phyloP scores from a whole-genome alignment of 2,113 vertebrate genomes.

The Chiloscyllium plagiosum region DNA sequence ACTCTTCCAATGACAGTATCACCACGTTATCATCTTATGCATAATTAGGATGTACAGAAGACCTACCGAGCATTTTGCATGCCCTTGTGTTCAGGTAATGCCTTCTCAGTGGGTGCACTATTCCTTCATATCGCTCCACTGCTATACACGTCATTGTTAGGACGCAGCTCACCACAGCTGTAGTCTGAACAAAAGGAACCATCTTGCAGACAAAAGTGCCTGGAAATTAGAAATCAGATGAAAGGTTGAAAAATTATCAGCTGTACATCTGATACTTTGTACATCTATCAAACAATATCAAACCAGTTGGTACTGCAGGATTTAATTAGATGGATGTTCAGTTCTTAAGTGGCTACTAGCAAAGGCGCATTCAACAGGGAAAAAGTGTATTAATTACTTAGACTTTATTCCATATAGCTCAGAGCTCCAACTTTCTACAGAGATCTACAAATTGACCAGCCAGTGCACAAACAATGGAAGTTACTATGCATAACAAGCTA shows the following conservation, averaged over 20 bases:
- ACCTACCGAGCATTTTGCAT: slow-evolving; percentile 65
- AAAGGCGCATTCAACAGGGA: not conserved
- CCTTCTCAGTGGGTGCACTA: slow-evolving; percentile 65
- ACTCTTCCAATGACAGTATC: too few relatives aligned
- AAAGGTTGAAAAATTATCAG: not conserved
- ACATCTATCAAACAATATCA: not conserved
- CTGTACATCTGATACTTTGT: not conserved
- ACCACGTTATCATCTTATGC: too few relatives aligned
- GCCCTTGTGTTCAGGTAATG: slow-evolving; percentile 64
- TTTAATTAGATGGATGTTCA: not conserved
- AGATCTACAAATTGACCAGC: not conserved
- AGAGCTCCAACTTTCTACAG: too few relatives aligned
- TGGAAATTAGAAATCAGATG: slow-evolving; percentile 39
- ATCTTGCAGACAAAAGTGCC: slow-evolving; percentile 70
- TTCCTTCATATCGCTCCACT: slow-evolving; percentile 70
- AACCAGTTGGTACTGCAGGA: not conserved
- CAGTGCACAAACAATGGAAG: too few relatives aligned
- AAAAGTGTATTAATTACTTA: not conserved
- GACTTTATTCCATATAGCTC: not conserved
- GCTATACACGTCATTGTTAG: slow-evolving; percentile 75
- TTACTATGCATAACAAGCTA: too few relatives aligned
- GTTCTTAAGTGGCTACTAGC: not conserved
- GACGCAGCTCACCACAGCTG: slow-evolving; percentile 67
- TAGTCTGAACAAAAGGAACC: slow-evolving; percentile 71
- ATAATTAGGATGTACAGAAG: not conserved